phyloP scores from a whole-genome alignment of 2,113 vertebrate species.

The Chaenocephalus aceratus region DNA sequence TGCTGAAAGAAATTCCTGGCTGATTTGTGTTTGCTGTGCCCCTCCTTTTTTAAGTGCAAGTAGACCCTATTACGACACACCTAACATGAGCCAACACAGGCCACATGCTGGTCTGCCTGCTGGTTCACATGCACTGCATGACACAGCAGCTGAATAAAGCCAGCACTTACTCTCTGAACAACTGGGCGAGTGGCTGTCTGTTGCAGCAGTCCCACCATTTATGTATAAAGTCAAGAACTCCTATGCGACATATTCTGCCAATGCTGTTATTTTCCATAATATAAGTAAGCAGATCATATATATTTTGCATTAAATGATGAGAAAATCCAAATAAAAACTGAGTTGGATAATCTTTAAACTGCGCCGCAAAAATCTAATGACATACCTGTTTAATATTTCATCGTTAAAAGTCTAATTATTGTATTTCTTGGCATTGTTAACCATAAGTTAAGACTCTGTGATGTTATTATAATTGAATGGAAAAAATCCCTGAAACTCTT shows the following conservation, averaged over 20 bases:
- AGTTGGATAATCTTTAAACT: conserved; percentile 25
- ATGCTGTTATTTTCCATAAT: conserved; percentile 17
- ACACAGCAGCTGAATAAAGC: conserved; percentile 79
- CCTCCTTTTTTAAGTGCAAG: conserved; percentile 70
- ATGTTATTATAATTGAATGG: conserved; percentile 48
- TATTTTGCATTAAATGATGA: neutral
- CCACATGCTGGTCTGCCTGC: conserved; percentile 77
- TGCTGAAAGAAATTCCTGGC: conserved; percentile 69
- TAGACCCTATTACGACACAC: conserved; percentile 71
- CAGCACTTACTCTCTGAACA: conserved; percentile 77
- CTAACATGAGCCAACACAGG: conserved; percentile 79
- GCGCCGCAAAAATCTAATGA: conserved; percentile 19
- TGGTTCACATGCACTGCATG: conserved; percentile 80
- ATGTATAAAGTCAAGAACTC: neutral
- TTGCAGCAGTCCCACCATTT: conserved; percentile 48
- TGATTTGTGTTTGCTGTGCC: conserved; percentile 74
- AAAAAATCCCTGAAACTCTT: conserved; percentile 40
- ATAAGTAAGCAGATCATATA: conserved; percentile 4
- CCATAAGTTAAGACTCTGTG: conserved; percentile 30
- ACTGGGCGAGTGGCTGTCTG: conserved; percentile 72
- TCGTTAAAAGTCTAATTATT: conserved; percentile 21
- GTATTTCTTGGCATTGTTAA: conserved; percentile 11
- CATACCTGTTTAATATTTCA: conserved; percentile 21
- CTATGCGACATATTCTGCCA: conserved; percentile 21
- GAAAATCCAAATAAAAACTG: neutral